These are phyloP conservation scores for Chloebia gouldiae DNA, from an alignment of 2,113 vertebrate genomes.

Conservation along the genomic window DNA sequence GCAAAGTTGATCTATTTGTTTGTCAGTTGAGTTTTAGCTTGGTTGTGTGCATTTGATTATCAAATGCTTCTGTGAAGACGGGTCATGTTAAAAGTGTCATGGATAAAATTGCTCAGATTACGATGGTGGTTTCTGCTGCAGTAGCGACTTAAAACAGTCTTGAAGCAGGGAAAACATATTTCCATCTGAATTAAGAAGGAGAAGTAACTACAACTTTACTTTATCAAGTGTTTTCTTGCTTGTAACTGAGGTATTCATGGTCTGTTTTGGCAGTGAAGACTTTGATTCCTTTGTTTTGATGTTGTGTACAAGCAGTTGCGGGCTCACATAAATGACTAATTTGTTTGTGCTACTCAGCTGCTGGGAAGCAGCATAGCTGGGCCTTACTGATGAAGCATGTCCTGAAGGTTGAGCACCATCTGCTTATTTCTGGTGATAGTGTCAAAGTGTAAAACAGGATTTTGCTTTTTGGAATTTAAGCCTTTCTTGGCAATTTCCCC, in stretches of 20 bases:
- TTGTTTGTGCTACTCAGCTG: background rate
- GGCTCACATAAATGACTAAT: background rate
- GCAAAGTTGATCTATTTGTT: background rate
- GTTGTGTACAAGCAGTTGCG: background rate
- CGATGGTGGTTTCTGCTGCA: background rate
- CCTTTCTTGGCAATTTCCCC: background rate
- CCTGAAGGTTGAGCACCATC: conserved; percentile 22
- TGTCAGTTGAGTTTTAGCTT: background rate
- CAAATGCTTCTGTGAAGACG: background rate
- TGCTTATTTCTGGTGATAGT: conserved; percentile 10
- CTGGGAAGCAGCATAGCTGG: background rate
- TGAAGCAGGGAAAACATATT: background rate
- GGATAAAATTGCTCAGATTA: background rate
- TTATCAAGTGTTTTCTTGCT: background rate
- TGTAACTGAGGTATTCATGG: background rate
- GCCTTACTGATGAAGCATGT: background rate
- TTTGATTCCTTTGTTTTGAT: background rate
- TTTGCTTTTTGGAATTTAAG: background rate
- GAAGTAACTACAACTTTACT: background rate
- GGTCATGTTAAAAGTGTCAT: background rate
- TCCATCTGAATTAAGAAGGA: background rate
- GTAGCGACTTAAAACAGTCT: background rate
- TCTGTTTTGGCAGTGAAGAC: background rate
- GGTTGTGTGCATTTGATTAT: background rate
- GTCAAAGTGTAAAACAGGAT: background rate